A percentile compares a stretch with the other conserved stretches of the same genome.
These are phyloP conservation scores for Harpagoxenus sublaevis DNA, from an alignment of 2,888 invertebrate genomes.

Conservation along the genomic window DNA sequence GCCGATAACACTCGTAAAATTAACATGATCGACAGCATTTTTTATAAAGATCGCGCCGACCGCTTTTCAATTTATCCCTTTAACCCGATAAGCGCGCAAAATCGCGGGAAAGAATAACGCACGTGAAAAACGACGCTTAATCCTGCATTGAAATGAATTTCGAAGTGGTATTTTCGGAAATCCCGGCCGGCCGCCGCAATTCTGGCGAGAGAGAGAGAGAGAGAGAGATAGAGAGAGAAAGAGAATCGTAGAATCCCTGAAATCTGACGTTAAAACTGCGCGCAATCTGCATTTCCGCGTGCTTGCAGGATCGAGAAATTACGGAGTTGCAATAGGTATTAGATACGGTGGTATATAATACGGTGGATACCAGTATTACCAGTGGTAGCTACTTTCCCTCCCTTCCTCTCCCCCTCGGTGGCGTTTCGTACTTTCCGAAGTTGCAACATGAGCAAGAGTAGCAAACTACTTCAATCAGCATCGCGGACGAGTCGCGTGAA, in stretches of 20 bases:
- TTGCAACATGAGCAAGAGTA: constrained; percentile 54
- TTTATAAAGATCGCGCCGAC: constrained; percentile 2
- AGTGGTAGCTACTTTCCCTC: neutral
- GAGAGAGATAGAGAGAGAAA: neutral
- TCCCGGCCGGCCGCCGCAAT: neutral
- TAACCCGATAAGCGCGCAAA: constrained; percentile 42
- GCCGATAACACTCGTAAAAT: neutral
- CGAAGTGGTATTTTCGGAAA: constrained; percentile 30
- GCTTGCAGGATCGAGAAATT: constrained; percentile 55
- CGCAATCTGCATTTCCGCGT: constrained; percentile 42
- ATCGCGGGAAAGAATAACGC: constrained; percentile 26
- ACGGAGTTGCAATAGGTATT: constrained; percentile 58
- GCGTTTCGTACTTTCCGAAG: constrained; percentile 56
- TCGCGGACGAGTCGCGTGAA: constrained; percentile 52
- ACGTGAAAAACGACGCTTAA: constrained; percentile 22
- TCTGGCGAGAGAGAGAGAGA: neutral
- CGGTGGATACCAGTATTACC: neutral
- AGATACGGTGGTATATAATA: constrained; percentile 47
- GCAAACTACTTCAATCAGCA: constrained; percentile 63
- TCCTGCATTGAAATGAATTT: constrained; percentile 37
- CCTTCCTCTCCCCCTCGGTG: neutral
- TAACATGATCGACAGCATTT: constrained; percentile 20
- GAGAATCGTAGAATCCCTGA: constrained; percentile 28
- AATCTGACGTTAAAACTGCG: constrained; percentile 51
- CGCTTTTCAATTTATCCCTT: constrained; percentile 27